Conservation (phyloP, 2,888 invertebrate genomes). For the Trachelus troglodyta region DNA sequence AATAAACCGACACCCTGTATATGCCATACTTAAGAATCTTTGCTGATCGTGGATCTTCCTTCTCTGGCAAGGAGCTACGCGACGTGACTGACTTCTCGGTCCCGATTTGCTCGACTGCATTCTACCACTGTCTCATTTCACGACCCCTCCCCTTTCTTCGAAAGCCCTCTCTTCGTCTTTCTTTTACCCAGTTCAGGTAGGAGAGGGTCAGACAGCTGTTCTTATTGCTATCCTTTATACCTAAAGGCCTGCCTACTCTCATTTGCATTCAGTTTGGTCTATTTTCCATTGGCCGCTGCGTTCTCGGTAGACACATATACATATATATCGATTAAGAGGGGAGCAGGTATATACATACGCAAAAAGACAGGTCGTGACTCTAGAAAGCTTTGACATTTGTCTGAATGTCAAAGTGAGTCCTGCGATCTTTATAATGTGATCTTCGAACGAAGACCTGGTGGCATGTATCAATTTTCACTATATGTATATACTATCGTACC, state of each 20-base stretch:
- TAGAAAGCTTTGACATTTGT: background rate
- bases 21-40: constrained; percentile 15
- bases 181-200: constrained; percentile 17
- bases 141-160: constrained; percentile 53
- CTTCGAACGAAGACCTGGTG: background rate
- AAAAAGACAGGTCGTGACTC: background rate
- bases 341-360: background rate
- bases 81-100: constrained; percentile 53
- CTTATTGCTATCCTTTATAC: background rate
- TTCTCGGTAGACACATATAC: background rate
- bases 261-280: background rate
- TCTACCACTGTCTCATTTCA: constrained; percentile 54
- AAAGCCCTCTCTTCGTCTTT: constrained; percentile 29
- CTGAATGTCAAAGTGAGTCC: background rate
- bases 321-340: background rate
- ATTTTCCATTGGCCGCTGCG: background rate
- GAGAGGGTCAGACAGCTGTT: background rate
- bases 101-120: constrained; percentile 56
- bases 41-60: constrained; percentile 16
- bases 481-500: background rate
- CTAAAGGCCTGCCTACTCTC: background rate
- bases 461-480: background rate
- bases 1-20: constrained; percentile 13
- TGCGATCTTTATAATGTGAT: background rate
- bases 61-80: constrained; percentile 38